Base-by-base conservation (phyloP, 2,113 vertebrate genomes). In the Chamaea fasciata region DNA sequence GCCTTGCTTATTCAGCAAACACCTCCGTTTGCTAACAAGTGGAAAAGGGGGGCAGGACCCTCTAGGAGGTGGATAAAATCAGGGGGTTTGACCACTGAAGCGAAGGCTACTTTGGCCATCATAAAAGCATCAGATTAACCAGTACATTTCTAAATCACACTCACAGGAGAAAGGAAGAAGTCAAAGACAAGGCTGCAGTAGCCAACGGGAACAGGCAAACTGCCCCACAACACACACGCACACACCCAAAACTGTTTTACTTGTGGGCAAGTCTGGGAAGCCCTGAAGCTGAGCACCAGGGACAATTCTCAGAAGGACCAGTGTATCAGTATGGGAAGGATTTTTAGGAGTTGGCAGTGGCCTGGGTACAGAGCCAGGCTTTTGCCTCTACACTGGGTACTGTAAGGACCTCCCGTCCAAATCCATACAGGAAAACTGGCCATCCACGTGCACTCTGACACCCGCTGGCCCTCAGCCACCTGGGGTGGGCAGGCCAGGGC, bases 1-100 rank as follows among this genome's bases (percentile, higher is more conserved):
- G 31, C n/a, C 59, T 60, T 52, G 47, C 24, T 76, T 35, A 11
- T 19, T 8, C 23, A 82, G 53, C 37, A 47, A 89, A 60, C 0
- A 3, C 6, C 13, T 59, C 2, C 0, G 3, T 47, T 68, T 2
- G 4, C 28, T 47, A 28, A 12, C 4, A 26, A 52, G 57, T 1
- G 33, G 19, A 30, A 53, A 71, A 87, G 28, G 20, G 12, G 42
- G 8, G 17, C 85, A 33, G 5, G 15, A 33, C 33, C 50, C 39
- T 63, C 35, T 37, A 55, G 18, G 17, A 65, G 22, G 31, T 5
- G 4, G 39, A n/a, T 33, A 37, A 77, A 56, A 82, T 70, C 64
- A 18, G 39, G 21, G 22, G 11, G 21, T 47, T 60, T 53, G 35
- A 37, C 49, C 16, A 35, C 28, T 26, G 24, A 84, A 13, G 53